phyloP scores from a whole-genome alignment of 1,140 invertebrate genomes.

The Harpegnathos saltator region DNA sequence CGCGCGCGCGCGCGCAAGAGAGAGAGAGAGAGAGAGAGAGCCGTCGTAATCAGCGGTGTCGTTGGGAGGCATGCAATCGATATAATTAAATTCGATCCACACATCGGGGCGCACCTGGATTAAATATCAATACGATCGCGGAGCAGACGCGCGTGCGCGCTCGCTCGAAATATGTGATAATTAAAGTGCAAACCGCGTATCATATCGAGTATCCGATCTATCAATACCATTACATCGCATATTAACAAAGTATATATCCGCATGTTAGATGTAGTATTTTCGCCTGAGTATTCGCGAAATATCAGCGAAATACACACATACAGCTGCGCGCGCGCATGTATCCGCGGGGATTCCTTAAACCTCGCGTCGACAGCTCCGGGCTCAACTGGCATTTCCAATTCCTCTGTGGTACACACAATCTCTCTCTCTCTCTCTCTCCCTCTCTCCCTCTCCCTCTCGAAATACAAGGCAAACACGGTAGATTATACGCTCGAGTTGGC shows the following conservation, averaged over 20 bases:
- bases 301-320: background rate
- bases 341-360: background rate
- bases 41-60: constrained; percentile 53
- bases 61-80: constrained; percentile 51
- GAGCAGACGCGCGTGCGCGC: background rate
- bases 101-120: constrained; percentile 47
- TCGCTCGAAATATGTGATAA: constrained; percentile 25
- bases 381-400: background rate
- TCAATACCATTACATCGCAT: background rate
- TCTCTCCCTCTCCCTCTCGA: too few relatives aligned
- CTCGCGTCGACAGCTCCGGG: background rate
- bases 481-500: background rate
- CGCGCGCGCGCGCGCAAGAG: too few relatives aligned
- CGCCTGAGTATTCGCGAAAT: background rate
- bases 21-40: too few relatives aligned
- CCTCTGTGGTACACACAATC: background rate
- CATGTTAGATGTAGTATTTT: background rate
- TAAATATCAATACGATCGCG: constrained; percentile 56
- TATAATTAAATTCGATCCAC: constrained; percentile 68
- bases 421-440: too few relatives aligned
- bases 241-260: too few relatives aligned
- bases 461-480: background rate
- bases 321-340: too few relatives aligned
- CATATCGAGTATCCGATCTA: constrained; percentile 24
- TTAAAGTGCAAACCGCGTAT: constrained; percentile 13